phyloP scores from a whole-genome alignment of 2,113 vertebrate genomes.

The Plotosus lineatus region DNA sequence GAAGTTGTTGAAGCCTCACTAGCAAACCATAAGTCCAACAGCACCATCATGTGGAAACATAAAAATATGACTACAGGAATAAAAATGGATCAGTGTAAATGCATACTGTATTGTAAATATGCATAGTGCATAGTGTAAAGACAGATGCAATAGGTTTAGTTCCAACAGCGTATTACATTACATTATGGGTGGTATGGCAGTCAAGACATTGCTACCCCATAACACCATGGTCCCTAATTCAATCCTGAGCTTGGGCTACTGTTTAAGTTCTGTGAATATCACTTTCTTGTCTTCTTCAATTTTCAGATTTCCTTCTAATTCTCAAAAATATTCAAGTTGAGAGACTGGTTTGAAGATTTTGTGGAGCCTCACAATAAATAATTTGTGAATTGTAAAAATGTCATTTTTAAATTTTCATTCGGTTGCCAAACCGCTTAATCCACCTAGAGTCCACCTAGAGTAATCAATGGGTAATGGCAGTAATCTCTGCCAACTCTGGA shows the following conservation, averaged over 20 bases:
- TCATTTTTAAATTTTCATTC: no score
- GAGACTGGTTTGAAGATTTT: background rate
- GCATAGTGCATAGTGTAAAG: background rate
- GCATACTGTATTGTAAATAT: no score
- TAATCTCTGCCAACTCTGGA: no score
- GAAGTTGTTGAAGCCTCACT: background rate
- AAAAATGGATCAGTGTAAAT: background rate
- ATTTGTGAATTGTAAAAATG: background rate
- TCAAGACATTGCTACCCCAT: background rate
- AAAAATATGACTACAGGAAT: background rate
- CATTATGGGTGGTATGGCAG: background rate
- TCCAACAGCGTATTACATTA: background rate
- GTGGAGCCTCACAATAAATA: background rate
- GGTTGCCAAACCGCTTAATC: no score
- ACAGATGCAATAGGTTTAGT: background rate
- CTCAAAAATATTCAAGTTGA: background rate
- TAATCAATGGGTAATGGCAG: no score
- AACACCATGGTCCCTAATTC: background rate
- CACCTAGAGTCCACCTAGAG: no score
- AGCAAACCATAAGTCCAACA: constrained; percentile 44
- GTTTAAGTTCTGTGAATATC: background rate
- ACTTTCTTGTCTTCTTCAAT: background rate
- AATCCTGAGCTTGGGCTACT: background rate
- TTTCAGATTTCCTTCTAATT: background rate
- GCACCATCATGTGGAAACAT: constrained; percentile 61